A percentile compares a stretch with the other conserved stretches of the same genome.
Conservation (phyloP, 1,140 invertebrate genomes). For the Radopholus similis region DNA sequence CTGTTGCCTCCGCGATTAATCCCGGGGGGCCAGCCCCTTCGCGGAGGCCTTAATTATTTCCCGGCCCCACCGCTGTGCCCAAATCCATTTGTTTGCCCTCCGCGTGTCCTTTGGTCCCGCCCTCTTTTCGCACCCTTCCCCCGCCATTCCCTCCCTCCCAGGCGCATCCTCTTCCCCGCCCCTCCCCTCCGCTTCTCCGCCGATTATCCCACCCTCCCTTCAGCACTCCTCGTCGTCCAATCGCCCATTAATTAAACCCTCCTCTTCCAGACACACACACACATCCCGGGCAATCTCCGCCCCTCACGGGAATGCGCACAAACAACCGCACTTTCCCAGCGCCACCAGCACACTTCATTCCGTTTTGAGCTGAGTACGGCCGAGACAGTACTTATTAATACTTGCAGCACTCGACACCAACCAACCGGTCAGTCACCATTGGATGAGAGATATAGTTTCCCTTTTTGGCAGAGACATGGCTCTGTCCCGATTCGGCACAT, state of each 20-base stretch:
- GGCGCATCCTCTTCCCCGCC: not conserved
- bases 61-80: not conserved
- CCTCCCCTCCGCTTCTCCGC: not conserved
- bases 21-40: not conserved
- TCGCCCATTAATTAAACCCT: not conserved
- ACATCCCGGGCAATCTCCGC: conserved; percentile 5
- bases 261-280: not conserved
- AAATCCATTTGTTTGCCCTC: not conserved
- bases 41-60: not conserved
- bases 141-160: not conserved
- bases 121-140: conserved; percentile 1
- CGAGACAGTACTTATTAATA: too few species aligned
- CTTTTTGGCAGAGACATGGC: not conserved
- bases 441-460: not conserved
- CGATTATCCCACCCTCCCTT: not conserved
- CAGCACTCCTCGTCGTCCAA: not conserved
- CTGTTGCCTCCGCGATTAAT: too few species aligned
- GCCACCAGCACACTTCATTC: not conserved
- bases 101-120: too few species aligned
- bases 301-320: conserved; percentile 11
- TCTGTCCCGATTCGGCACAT: not conserved
- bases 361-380: not conserved
- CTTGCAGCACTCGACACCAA: too few species aligned
- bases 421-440: not conserved
- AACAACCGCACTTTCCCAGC: not conserved